Evolutionary conservation across 2,113 vertebrate species (phyloP).

Genomic region (Elephas maximus): DNA sequence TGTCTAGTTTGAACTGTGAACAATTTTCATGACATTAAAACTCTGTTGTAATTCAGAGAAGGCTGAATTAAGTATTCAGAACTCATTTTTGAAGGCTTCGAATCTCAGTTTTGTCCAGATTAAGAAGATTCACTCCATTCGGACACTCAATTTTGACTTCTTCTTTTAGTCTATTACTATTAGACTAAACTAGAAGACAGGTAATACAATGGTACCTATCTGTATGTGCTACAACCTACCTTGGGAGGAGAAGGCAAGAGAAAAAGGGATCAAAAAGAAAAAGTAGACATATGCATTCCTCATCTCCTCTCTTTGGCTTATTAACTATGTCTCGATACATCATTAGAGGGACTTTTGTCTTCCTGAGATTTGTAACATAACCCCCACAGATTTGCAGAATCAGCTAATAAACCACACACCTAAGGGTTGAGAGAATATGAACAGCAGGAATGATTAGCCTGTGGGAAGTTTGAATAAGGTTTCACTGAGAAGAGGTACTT

Average conservation of each 20-base stretch:
- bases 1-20: neutral
- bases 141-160: neutral
- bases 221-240: neutral
- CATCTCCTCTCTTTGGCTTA: neutral
- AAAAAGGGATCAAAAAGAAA: constrained; percentile 1
- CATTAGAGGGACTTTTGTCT: neutral
- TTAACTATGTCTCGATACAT: neutral
- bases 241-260: neutral
- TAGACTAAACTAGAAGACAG: neutral
- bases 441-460: neutral
- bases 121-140: neutral
- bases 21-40: neutral
- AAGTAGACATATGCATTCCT: neutral
- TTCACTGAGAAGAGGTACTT: neutral
- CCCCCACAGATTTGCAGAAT: neutral
- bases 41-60: neutral
- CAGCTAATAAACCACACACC: neutral
- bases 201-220: neutral
- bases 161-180: neutral
- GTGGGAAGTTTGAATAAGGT: neutral
- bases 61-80: neutral
- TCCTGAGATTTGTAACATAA: neutral
- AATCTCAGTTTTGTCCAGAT: neutral
- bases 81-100: neutral
- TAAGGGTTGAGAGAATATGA: neutral